These are phyloP conservation scores for Crocodylus rhombifer DNA, from an alignment of 2,797 vertebrate species.

Conservation along the genomic window DNA sequence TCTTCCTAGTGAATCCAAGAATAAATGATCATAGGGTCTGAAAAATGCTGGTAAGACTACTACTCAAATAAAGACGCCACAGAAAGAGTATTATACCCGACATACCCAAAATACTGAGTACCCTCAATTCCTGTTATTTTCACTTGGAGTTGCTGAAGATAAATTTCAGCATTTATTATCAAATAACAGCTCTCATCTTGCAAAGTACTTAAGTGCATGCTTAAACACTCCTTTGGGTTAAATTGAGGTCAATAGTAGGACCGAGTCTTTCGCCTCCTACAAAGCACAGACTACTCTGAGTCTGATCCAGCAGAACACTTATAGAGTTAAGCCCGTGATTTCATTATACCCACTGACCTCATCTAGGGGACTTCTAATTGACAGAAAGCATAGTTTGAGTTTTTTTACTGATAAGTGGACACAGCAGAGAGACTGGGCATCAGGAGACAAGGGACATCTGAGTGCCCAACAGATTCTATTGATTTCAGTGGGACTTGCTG, in stretches of 20 bases:
- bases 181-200: background rate
- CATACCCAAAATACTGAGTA: background rate
- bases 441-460: background rate
- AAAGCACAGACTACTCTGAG: background rate
- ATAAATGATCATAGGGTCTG: background rate
- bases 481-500: background rate
- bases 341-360: background rate
- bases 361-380: background rate
- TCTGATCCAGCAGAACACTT: background rate
- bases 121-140: background rate
- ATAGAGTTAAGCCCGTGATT: background rate
- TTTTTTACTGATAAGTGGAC: background rate
- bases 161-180: background rate
- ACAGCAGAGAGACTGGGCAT: background rate
- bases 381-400: background rate
- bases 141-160: background rate
- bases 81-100: background rate
- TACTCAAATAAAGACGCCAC: fast-evolving
- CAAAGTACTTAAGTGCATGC: background rate
- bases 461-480: too few species aligned
- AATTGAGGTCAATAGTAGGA: background rate
- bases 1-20: fast-evolving
- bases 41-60: background rate
- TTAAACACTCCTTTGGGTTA: background rate
- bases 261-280: background rate